Evolutionary conservation across 1,140 invertebrate species (phyloP).

Genomic region (Nylanderia fulva): DNA sequence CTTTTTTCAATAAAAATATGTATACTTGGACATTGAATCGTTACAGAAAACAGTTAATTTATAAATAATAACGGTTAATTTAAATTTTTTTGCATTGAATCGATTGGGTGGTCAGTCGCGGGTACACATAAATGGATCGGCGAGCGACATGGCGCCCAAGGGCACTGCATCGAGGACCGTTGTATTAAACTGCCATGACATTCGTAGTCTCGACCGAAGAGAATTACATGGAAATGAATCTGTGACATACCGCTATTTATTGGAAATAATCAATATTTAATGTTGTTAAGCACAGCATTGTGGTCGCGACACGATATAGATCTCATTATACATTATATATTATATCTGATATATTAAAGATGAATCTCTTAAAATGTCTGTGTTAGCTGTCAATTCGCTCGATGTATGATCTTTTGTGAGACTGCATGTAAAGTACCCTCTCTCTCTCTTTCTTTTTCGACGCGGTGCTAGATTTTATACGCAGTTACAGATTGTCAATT

Average conservation of each 20-base stretch:
- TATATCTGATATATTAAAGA: conserved; percentile 24
- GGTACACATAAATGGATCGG: conserved; percentile 25
- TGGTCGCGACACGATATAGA: background rate
- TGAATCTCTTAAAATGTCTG: background rate
- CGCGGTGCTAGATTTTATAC: background rate
- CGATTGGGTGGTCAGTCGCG: conserved; percentile 30
- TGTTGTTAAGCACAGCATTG: conserved; percentile 6
- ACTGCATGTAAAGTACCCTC: background rate
- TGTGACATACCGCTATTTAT: conserved; percentile 28
- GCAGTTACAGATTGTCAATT: background rate
- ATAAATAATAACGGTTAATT: conserved; percentile 25
- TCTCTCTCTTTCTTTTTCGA: too few relatives aligned
- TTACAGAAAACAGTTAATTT: conserved; percentile 24
- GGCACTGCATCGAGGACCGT: conserved; percentile 35
- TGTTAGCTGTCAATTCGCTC: background rate
- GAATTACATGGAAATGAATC: conserved; percentile 38
- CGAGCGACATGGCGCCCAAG: conserved; percentile 41
- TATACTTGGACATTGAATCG: background rate
- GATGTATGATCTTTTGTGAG: background rate
- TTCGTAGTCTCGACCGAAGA: conserved; percentile 26
- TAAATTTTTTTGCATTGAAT: conserved; percentile 27
- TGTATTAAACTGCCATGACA: conserved; percentile 46
- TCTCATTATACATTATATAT: background rate
- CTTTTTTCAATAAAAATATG: conserved; percentile 5
- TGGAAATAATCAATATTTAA: conserved; percentile 40